A percentile compares a stretch with the other conserved stretches of the same genome.
Conservation (phyloP, 2,888 invertebrate genomes). For the Trachelus troglodyta region DNA sequence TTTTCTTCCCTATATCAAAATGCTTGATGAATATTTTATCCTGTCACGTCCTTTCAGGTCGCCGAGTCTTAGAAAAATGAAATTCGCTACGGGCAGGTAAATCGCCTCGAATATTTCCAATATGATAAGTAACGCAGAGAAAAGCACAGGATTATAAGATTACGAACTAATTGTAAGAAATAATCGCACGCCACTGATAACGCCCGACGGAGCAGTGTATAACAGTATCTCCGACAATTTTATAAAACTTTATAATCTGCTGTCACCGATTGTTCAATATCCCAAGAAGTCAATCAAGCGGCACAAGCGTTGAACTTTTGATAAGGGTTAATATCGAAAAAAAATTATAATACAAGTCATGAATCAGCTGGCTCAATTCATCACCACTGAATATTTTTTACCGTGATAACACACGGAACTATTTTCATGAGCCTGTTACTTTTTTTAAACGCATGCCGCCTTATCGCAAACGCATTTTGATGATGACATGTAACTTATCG, state of each 20-base stretch:
- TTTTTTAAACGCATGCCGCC: no score
- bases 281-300: not conserved
- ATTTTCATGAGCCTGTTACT: no score
- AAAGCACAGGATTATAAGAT: not conserved
- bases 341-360: not conserved
- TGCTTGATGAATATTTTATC: not conserved
- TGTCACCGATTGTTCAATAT: not conserved
- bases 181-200: not conserved
- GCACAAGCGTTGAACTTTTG: not conserved
- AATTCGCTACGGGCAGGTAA: no score
- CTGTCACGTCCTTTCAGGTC: no score
- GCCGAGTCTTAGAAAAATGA: no score
- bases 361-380: not conserved
- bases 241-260: not conserved
- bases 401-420: not conserved
- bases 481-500: no score
- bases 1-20: not conserved
- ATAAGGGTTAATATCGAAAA: not conserved
- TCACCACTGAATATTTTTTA: not conserved
- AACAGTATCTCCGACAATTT: not conserved
- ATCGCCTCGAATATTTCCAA: not conserved
- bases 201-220: not conserved
- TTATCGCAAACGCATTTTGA: no score
- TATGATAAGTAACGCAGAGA: not conserved
- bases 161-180: not conserved